Base-by-base conservation (phyloP, 1,140 invertebrate genomes). In the Brachionus rubens region DNA sequence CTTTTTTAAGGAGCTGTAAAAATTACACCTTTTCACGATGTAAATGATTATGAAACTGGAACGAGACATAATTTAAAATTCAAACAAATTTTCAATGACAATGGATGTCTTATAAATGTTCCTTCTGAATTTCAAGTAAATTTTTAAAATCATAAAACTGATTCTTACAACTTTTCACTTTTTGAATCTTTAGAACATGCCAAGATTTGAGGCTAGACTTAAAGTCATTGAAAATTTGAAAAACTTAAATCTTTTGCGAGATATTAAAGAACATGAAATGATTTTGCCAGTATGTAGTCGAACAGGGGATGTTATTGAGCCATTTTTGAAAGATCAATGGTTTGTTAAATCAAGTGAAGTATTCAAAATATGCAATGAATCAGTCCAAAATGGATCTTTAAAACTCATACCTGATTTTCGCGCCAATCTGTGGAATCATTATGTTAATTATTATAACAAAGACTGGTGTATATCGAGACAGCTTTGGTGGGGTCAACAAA, bases 201-300 rank as follows among this genome's bases (percentile, higher is more conserved):
- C 79, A 46, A 59, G 81, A 76, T 82, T 82, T 76, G 79, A 82
- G n/a, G 81, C 78, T 21, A 70, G 82, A 48, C 12, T 28, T 21
- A 28, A 43, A 54, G 43, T 78, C 10, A 6, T 62, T 41, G 40
- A 54, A 3, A 33, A 48, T 10, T 59, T 76, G n/a, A 68, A 28
- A 7, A 24, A n/a, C 41, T 36, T 24, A n/a, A 46, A 30, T 43
- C 78, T 56, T 52, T 76, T 62, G 36, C 36, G 75, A 59, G 67
- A 78, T 48, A 33, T 36, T 30, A 67, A 16, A n/a, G 72, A 68
- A 56, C 52, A 77, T 78, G n/a, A 33, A 19, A 54, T 68, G 30
- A 14, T 46, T 1, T 33, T 81, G 9, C 77, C 79, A 47, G 43
- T 76, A 19, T 78, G 79, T 36, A 78, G 78, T 46, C 77, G 81